Evolutionary conservation across 1,140 invertebrate species (phyloP), one percentile per base, ranked within the genome.

Genomic region (Antheraea mylitta): DNA sequence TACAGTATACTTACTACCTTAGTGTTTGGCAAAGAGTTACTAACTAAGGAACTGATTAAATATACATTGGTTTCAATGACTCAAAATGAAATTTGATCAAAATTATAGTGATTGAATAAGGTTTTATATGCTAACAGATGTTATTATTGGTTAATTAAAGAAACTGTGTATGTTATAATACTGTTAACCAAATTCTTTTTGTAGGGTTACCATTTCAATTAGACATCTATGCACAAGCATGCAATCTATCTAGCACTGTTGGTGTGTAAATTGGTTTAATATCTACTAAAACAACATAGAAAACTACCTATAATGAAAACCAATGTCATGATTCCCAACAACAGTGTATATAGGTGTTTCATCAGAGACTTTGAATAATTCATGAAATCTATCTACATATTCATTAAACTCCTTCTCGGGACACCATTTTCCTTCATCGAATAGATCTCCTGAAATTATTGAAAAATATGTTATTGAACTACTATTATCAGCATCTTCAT

Each of bases 261-360:
- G n/a, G n/a, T n/a, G n/a, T n/a, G n/a, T n/a, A n/a, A n/a, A n/a
- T n/a, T n/a, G n/a, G n/a, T n/a, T n/a, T n/a, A n/a, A n/a, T n/a
- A 53, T 53, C 10, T 42, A 42, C 7, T 53, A 30, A 42, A 4
- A 18, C 36, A 53, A 13, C 11, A 71, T 18, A 4, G 53, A 68
- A 74, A 91, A 92, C 86, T 92, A 98, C 98, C 95, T 94, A 93
- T 99, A 98, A 94, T 99, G 99, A 93, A 99, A 99, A 68, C 99
- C 99, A 76, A 99, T 96, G 93, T 99, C 99, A 94, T 99, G 99
- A 93, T 99, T 99, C 64, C 99, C 99, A 67, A 96, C 96, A 42
- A 97, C 94, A 69, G 97, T 94, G 91, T 96, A 95, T 45, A 98
- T 86, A 74, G 95, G 92, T 7, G 95, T 96, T 58, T 93, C 90